Percentiles rank a stretch among this genome's conserved stretches.
These are phyloP conservation scores for Mungos mungo DNA, from an alignment of 2,113 vertebrate genomes.

Conservation along the genomic window DNA sequence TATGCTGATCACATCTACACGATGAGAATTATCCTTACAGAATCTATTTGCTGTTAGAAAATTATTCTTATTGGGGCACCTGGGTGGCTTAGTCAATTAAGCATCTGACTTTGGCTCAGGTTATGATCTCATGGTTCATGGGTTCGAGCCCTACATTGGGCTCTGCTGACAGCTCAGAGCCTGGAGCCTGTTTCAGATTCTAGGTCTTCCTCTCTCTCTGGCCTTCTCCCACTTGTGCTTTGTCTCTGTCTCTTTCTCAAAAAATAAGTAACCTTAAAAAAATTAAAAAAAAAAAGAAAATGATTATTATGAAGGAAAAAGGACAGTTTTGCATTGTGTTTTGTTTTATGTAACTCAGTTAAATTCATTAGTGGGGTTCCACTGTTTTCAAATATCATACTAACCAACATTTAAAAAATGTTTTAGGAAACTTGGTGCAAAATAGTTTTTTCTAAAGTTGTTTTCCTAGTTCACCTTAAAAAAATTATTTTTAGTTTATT, in stretches of 20 bases:
- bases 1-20: not conserved
- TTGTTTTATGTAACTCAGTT: slow-evolving; percentile 34
- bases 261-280: no score
- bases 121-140: no score
- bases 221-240: no score
- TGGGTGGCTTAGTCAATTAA: no score
- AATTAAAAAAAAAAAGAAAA: not conserved
- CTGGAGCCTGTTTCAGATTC: no score
- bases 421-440: slow-evolving; percentile 29
- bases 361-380: not conserved
- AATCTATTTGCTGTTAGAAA: not conserved
- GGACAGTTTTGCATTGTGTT: not conserved
- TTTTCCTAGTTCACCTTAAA: not conserved
- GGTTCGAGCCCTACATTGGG: no score
- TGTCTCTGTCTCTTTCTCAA: no score
- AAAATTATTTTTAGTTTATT: no score
- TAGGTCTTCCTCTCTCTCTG: no score
- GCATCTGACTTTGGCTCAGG: no score
- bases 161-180: no score
- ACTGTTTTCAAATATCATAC: not conserved
- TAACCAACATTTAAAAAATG: slow-evolving; percentile 23
- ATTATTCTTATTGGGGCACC: not conserved
- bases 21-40: not conserved
- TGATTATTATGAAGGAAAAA: not conserved
- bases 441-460: not conserved